Evolutionary conservation across 2,888 invertebrate genomes (phyloP), one percentile per base, ranked within the genome.

Genomic region (Anodontia alba): DNA sequence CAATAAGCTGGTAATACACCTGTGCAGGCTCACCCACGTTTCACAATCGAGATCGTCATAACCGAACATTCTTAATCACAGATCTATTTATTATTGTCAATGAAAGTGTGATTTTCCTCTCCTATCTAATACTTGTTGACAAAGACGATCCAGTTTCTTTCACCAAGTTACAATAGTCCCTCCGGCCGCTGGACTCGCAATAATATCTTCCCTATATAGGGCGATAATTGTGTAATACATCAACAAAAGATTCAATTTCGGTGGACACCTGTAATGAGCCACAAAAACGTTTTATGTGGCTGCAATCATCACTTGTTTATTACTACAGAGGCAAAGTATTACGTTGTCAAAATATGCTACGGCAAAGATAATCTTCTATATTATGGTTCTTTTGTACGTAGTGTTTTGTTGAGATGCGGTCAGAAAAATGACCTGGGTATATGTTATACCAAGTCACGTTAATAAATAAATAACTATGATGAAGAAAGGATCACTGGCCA

Each of bases 101-200:
- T 49, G 76, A 80, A 84, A 73, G 84, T 84, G 84, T 76, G 76
- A 85, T 78, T 80, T 80, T 77, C 80, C 78, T 85, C 82, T 80
- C 80, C 71, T 85, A 66, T 78, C 84, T 71, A 79, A 77, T 72
- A 51, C 38, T 71, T 79, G 76, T 79, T 83, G 83, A 83, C 83
- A 79, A 70, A 57, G 46, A 42, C 43, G 69, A 51, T 26, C 33
- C 72, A 23, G 46, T 62, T 62, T 15, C 62, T 62, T 62, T 62
- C 62, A 62, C 29, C 62, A 17, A 33, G 62, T 15, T 23, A 62
- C 62, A 62, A 62, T 62, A 20, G 62, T 62, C 33, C 33, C 20
- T 17, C 33, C 33, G 29, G 62, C 62, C 62, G 12, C 62, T 23
- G 62, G 36, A 54, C 54, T 54, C 20, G 29, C 72, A 54, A 54